Evolutionary conservation across 2,113 vertebrate species (phyloP), one percentile per base, ranked within the genome.

Genomic region (Nasalis larvatus): DNA sequence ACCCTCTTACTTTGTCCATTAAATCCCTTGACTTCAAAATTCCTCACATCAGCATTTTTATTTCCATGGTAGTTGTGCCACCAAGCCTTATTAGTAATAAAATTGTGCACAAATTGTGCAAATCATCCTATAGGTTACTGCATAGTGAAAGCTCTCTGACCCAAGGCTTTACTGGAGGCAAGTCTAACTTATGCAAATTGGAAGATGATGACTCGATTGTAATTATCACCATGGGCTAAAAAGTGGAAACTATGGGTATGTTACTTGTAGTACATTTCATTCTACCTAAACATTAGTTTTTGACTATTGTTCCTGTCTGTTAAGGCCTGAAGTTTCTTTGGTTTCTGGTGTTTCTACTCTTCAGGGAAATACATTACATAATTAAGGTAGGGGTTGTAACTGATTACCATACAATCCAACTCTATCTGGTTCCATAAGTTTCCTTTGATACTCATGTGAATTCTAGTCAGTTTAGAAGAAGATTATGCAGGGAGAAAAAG

Each of bases 341-440:
- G n/a, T 71, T 93, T 93, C 60, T 93, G 56, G 18, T 74, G 74
- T 77, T 56, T 82, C 27, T 93, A 81, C 80, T 93, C 60, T 27
- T 89, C 63, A 32, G 27, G n/a, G 58, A 97, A 96, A 92, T 81
- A 84, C 60, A 83, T 97, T 97, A 66, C 47, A 86, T 37, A 94
- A 96, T 77, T 7, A 47, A 85, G 90, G 81, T 78, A 88, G 90
- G 90, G 96, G 54, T 63, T 49, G 30, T 85, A 54, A 52, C 68
- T 58, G 60, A 40, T 37, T 84, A 77, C 56, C 69, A 90, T n/a
- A 74, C 32, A 71, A 81, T 23, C 17, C 25, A 86, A 73, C 20
- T 11, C 1, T 8, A 71, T 93, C 27, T 10, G 4, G 10, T 60
- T 95, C n/a, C 56, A 45, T 58, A 60, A 77, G 32, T 4, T 49